Base-by-base conservation (phyloP, 2,113 vertebrate genomes). In the Esox niger region DNA sequence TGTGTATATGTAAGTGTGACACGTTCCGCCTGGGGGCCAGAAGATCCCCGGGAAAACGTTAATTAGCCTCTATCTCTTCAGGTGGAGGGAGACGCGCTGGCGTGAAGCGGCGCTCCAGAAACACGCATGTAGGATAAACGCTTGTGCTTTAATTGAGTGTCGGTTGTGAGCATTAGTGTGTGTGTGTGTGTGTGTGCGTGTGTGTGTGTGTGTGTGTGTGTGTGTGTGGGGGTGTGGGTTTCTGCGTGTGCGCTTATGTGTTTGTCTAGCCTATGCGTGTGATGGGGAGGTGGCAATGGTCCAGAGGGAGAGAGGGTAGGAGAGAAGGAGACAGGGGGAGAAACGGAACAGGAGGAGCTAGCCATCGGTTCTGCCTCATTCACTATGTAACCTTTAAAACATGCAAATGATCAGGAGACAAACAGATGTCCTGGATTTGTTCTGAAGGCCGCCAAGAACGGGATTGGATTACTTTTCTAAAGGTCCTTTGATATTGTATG, bases 381-480 rank as follows among this genome's bases (percentile, higher is more conserved):
- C 54, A 32, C 6, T 79, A 73, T 79, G 63, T 86, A 89, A 89
- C 87, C 87, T 89, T 91, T 88, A 83, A 85, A 88, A 72, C 82
- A 88, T 88, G 88, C 85, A 86, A 89, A 88, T 84, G 81, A 73
- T 58, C 74, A 21, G 74, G 68, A 80, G 82, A 56, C 68, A 86
- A 88, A 80, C 85, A 86, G 84, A 89, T 89, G 87, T 82, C 79
- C 81, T 60, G 60, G 82, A 68, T 77, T 77, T 69, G 67, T 76
- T 78, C 68, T 76, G 84, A 90, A 88, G 87, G 77, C 81, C 68
- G 63, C 70, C 79, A 66, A 64, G 63, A 82, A 80, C 78, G 74
- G 73, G 84, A 87, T 74, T 64, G 77, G 82, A 78, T 85, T 82
- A 87, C 83, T 87, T 89, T 89, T 90, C 80, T 88, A 87, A 84